Evolutionary conservation across 2,888 invertebrate species (phyloP).

Genomic region (Branchinecta sandiegonensis): DNA sequence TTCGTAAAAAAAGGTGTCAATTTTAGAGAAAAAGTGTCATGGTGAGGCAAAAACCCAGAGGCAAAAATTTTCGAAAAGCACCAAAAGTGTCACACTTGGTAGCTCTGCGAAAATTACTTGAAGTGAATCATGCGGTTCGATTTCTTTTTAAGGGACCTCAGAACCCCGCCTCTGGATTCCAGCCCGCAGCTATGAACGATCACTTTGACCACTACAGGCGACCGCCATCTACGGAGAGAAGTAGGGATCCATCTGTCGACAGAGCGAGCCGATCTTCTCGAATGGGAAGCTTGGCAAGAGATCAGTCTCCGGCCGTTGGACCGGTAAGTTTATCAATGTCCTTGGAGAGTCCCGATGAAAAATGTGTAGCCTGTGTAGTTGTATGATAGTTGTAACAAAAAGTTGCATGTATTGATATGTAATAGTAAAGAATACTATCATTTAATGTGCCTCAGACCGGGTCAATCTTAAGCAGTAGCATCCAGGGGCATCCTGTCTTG

Average conservation of each 20-base stretch:
- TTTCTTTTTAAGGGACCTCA: not conserved
- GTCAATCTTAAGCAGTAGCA: too few species aligned
- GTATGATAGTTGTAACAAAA: too few species aligned
- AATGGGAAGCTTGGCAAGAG: constrained; percentile 22
- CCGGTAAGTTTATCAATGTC: too few species aligned
- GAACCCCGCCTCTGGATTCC: constrained; percentile 30
- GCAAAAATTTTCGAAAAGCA: not conserved
- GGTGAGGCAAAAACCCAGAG: too few species aligned
- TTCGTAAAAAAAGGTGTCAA: too few species aligned
- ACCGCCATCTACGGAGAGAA: constrained; percentile 54
- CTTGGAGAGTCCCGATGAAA: too few species aligned
- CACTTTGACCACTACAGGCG: constrained; percentile 88
- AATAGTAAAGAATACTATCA: too few species aligned
- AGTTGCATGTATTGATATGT: too few species aligned
- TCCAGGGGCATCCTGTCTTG: too few species aligned
- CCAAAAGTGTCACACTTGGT: not conserved
- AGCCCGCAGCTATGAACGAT: constrained; percentile 56
- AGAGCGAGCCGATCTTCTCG: constrained; percentile 26
- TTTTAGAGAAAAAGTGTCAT: too few species aligned
- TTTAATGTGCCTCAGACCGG: too few species aligned
- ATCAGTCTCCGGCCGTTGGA: not conserved
- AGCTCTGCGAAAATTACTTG: not conserved
- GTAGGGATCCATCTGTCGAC: constrained; percentile 60
- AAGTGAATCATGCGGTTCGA: not conserved
- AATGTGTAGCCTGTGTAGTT: too few species aligned